phyloP scores from a whole-genome alignment of 2,113 vertebrate species.

The Xenopus laevis region DNA sequence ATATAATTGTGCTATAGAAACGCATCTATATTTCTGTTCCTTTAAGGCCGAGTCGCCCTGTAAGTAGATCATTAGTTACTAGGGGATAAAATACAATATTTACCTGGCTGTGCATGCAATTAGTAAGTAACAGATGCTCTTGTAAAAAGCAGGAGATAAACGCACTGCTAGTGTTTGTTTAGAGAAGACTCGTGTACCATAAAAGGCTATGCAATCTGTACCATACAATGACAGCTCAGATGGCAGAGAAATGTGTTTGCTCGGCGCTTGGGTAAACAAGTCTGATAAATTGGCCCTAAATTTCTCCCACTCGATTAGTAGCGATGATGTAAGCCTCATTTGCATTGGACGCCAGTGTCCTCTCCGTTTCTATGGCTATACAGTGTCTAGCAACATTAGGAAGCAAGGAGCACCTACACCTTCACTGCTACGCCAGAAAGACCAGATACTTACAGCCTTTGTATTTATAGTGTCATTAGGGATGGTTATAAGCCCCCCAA shows the following conservation, averaged over 20 bases:
- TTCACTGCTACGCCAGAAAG: too few relatives aligned
- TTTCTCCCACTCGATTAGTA: neutral
- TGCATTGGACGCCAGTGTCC: neutral
- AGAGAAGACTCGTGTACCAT: neutral
- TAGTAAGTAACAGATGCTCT: neutral
- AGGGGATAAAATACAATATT: neutral
- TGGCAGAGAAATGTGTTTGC: conserved; percentile 3
- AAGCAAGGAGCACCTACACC: too few relatives aligned
- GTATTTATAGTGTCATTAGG: too few relatives aligned
- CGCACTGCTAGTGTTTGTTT: neutral
- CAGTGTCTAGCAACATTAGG: neutral
- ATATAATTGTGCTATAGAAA: too few relatives aligned
- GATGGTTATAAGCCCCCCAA: too few relatives aligned
- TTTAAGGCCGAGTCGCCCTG: neutral
- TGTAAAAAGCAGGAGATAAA: neutral
- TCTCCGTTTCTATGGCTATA: neutral
- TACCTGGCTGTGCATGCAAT: neutral
- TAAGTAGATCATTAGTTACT: neutral
- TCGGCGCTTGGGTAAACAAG: conserved; percentile 7
- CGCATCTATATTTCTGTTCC: neutral
- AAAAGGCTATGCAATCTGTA: neutral
- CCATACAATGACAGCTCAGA: neutral
- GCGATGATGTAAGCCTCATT: neutral
- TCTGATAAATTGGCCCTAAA: neutral
- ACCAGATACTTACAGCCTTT: too few relatives aligned